These are phyloP conservation scores for Tangara arthus DNA, from an alignment of 2,797 vertebrate genomes.

Conservation along the genomic window DNA sequence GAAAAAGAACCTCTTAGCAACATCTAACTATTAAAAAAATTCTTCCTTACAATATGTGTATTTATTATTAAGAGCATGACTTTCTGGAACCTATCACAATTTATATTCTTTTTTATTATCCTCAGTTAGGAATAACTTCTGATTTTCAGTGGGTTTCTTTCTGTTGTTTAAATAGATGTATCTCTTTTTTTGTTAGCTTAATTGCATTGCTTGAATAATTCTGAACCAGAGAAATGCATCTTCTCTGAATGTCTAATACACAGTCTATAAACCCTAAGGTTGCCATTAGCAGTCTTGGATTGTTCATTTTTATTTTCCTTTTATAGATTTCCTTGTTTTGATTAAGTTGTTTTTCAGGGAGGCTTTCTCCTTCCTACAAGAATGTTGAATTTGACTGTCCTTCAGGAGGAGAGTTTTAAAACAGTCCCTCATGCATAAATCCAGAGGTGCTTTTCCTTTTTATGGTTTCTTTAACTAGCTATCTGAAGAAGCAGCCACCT, in stretches of 20 bases:
- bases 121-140: neutral
- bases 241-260: neutral
- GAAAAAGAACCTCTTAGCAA: neutral
- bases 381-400: neutral
- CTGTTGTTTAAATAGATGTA: neutral
- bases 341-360: neutral
- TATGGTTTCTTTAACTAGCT: neutral
- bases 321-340: neutral
- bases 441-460: neutral
- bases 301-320: neutral
- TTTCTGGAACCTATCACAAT: neutral
- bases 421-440: neutral
- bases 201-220: neutral
- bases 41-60: neutral
- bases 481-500: conserved; percentile 18
- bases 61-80: neutral
- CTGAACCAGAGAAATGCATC: neutral
- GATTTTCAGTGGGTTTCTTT: neutral
- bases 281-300: neutral
- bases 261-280: neutral
- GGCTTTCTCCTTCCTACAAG: neutral
- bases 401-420: conserved; percentile 17
- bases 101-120: neutral
- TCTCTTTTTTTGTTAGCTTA: neutral
- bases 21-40: neutral